Percentiles rank a stretch among this genome's conserved stretches.
Conservation (phyloP, 2,797 vertebrate genomes). For the Apogon talboti region DNA sequence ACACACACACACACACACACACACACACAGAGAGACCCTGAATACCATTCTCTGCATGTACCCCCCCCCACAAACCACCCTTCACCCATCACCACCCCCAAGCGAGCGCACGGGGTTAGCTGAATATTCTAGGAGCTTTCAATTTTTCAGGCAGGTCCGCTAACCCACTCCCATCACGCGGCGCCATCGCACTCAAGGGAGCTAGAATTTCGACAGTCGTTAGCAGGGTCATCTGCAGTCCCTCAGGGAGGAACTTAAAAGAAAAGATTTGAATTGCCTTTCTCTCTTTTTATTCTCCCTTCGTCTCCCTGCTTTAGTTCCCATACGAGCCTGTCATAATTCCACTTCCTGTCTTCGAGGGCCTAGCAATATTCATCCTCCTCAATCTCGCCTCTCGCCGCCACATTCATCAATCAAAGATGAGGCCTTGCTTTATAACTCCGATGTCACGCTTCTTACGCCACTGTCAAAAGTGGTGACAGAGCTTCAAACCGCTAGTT, state of each 20-base stretch:
- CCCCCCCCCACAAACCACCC: constrained; percentile 1
- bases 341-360: constrained; percentile 75
- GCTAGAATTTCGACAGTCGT: constrained; percentile 73
- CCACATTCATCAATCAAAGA: constrained; percentile 73
- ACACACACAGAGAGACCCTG: constrained; percentile 44
- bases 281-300: constrained; percentile 54
- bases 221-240: constrained; percentile 77
- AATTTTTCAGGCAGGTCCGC: constrained; percentile 79
- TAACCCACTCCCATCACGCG: constrained; percentile 65
- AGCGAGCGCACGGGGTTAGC: constrained; percentile 64
- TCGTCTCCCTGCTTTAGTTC: constrained; percentile 54
- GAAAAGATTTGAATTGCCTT: constrained; percentile 74
- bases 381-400: constrained; percentile 58
- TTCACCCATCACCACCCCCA: constrained; percentile 47
- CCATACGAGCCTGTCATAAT: constrained; percentile 68
- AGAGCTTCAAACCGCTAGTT: constrained; percentile 62
- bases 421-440: constrained; percentile 68
- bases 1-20: constrained; percentile 33
- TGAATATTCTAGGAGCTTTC: constrained; percentile 79
- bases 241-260: constrained; percentile 72
- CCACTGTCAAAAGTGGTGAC: constrained; percentile 73
- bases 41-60: constrained; percentile 65
- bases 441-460: constrained; percentile 78
- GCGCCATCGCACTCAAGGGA: constrained; percentile 71
- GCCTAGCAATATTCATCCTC: constrained; percentile 59